A percentile compares a stretch with the other conserved stretches of the same genome.
These are phyloP conservation scores for Pogonocichla stellata DNA, from an alignment of 2,113 vertebrate genomes.

Conservation along the genomic window DNA sequence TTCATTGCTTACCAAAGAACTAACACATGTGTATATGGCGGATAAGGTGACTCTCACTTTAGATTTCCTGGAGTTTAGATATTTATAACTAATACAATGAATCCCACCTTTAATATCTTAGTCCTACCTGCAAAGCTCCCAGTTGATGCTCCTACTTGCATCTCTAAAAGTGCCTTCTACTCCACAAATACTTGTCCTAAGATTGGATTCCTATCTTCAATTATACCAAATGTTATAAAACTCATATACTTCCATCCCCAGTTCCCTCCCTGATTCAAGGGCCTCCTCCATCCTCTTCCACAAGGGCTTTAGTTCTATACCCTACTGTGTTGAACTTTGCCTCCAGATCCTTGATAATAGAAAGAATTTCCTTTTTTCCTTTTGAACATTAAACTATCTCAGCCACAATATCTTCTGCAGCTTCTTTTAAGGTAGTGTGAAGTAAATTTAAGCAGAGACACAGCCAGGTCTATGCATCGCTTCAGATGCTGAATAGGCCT, in stretches of 20 bases:
- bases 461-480: not conserved
- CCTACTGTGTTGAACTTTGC: not conserved
- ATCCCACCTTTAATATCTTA: not conserved
- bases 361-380: not conserved
- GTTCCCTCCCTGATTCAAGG: not conserved
- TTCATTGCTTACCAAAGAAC: not conserved
- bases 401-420: not conserved
- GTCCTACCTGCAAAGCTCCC: not conserved
- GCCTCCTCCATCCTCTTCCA: not conserved
- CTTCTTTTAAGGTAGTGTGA: slow-evolving; percentile 33
- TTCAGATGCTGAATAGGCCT: slow-evolving; percentile 40
- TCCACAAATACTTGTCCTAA: not conserved
- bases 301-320: not conserved
- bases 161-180: not conserved
- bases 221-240: not conserved
- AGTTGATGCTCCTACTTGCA: not conserved
- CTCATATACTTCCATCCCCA: not conserved
- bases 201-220: not conserved
- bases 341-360: not conserved
- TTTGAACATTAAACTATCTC: not conserved
- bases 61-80: not conserved
- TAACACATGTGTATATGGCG: not conserved
- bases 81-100: not conserved
- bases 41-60: not conserved
- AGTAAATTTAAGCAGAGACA: not conserved